Base-by-base conservation (phyloP, 2,888 invertebrate genomes). In the Parelbella ahira region DNA sequence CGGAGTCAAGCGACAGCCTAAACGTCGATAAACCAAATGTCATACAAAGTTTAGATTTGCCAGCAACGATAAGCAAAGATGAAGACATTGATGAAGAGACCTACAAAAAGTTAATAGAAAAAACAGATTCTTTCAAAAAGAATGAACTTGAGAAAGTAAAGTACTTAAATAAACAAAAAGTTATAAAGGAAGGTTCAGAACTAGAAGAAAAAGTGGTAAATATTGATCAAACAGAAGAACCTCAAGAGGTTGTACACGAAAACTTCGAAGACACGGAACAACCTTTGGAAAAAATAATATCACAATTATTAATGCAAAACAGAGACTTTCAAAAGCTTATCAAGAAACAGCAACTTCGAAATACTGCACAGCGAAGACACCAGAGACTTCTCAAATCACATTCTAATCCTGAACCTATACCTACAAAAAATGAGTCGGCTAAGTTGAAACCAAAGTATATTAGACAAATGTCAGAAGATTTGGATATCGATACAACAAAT, bases 221-320 rank as follows among this genome's bases (percentile, higher is more conserved):
- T 20, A 48, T 48, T 6, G 63, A 72, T 39, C 15, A 23, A 10
- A 50, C 49, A 9, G 63, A 71, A 47, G 37, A 34, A 60, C 51
- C 47, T 46, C 53, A 48, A 52, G 67, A 50, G 58, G 70, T 45
- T 24, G 58, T 67, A 5, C 51, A 54, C 33, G 78, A 78, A 52
- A 76, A 62, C 32, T 69, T 68, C 21, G 76, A 84, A 56, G 79
- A 79, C 44, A 60, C 58, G 9, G 89, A 89, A 61, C 92, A 89
- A 64, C 92, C 90, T 32, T 83, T 92, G 55, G 93, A 94, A 73
- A 89, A 94, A 74, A 92, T 96, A 30, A 94, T 96, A 33, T 92
- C 94, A 0, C 95, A 95, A 63, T 82, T 96, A 6, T 77, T 96
- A 2, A 91, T 95, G 90, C 93, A 95, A 65, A 95, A 93, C 61